Percentiles rank a stretch among this genome's conserved stretches.
Evolutionary conservation across 1,140 invertebrate species (phyloP).

Genomic region (Aphaenogaster rudis): DNA sequence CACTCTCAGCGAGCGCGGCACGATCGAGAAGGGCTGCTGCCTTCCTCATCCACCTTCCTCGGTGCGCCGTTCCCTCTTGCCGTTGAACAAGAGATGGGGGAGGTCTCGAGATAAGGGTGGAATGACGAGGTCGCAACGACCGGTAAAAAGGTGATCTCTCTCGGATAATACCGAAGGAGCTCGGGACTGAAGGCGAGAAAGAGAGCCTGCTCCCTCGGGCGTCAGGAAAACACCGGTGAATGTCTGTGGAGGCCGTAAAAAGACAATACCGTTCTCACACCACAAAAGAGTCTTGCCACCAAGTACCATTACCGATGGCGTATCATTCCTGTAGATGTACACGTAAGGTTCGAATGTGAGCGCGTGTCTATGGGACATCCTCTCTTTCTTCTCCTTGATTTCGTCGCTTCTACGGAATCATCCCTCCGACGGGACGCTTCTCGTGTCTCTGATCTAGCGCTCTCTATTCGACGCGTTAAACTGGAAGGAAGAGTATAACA

Average conservation of each 20-base stretch:
- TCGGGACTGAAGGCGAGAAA: constrained; percentile 52
- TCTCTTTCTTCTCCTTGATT: background rate
- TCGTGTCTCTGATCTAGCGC: background rate
- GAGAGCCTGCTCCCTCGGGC: constrained; percentile 71
- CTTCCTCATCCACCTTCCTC: constrained; percentile 69
- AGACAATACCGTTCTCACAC: constrained; percentile 83
- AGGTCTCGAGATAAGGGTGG: constrained; percentile 84
- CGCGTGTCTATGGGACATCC: constrained; percentile 7
- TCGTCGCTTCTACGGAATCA: constrained; percentile 13
- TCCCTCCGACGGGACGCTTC: background rate
- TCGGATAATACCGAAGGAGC: constrained; percentile 80
- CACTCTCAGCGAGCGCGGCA: constrained; percentile 7
- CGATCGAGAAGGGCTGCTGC: constrained; percentile 47
- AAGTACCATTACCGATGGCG: constrained; percentile 69
- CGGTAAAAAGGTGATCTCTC: constrained; percentile 87
- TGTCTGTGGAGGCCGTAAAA: constrained; percentile 83
- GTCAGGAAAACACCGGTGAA: constrained; percentile 66
- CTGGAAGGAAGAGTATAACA: constrained; percentile 30
- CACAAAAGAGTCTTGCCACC: constrained; percentile 75
- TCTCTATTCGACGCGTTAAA: constrained; percentile 19
- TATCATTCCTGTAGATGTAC: constrained; percentile 50
- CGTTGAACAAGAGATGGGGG: constrained; percentile 64
- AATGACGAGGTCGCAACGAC: constrained; percentile 87
- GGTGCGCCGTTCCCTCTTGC: constrained; percentile 42
- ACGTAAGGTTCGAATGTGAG: background rate